phyloP scores from a whole-genome alignment of 2,797 vertebrate species.

The Tokudaia muenninki region DNA sequence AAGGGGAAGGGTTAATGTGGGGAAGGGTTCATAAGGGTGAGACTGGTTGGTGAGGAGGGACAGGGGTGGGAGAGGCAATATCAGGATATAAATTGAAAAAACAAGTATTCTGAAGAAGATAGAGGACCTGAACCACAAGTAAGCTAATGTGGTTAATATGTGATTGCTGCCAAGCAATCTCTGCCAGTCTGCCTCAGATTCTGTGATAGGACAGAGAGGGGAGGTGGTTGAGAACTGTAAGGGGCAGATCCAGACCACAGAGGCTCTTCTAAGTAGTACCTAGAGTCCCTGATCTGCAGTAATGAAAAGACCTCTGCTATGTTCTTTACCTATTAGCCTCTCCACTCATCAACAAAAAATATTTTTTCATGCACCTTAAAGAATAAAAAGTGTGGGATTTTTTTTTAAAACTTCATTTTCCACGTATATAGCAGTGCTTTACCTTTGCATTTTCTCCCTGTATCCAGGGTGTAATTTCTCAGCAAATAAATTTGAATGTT shows the following conservation, averaged over 20 bases:
- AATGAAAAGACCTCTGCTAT: background rate
- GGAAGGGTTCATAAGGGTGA: background rate
- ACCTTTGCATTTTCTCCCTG: background rate
- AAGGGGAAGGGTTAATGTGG: background rate
- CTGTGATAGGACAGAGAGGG: background rate
- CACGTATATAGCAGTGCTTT: background rate
- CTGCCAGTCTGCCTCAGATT: background rate
- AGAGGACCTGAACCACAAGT: background rate
- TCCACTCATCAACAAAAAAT: background rate
- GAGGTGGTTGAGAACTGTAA: accelerated
- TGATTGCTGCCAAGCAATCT: too few relatives aligned
- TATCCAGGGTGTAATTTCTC: background rate
- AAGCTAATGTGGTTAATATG: background rate
- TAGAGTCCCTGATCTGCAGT: background rate
- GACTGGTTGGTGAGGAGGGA: background rate
- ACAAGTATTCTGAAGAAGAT: background rate
- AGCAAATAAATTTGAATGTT: background rate
- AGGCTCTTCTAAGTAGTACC: background rate
- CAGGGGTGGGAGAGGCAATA: background rate
- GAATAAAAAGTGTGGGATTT: background rate
- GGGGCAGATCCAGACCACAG: too few relatives aligned
- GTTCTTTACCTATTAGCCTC: background rate
- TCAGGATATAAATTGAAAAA: background rate
- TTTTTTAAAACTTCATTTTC: background rate
- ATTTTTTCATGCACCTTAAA: background rate